A percentile compares a stretch with the other conserved stretches of the same genome.
Conservation (phyloP, 64 coral and sea anemone genomes). For the Montipora cactus region DNA sequence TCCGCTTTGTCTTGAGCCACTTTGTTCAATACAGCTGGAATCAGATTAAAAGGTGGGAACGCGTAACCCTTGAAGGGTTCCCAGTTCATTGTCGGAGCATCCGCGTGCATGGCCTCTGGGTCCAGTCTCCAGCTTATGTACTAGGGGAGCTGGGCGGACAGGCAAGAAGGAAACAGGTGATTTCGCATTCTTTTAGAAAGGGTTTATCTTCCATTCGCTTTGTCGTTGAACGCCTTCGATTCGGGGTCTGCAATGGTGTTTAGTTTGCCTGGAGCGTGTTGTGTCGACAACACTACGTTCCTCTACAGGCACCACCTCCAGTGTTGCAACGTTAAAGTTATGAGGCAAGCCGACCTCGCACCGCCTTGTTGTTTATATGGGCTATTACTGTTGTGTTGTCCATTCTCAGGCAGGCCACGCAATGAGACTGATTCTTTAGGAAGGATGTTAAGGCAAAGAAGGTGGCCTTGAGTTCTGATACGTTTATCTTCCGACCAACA, state of each 20-base stretch:
- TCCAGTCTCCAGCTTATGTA: not conserved
- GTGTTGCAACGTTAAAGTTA: not conserved
- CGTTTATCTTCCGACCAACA: not conserved
- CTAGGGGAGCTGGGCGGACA: not conserved
- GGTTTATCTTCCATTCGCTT: not conserved
- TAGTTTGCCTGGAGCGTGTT: not conserved
- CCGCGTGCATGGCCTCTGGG: not conserved
- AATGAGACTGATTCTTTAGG: not conserved
- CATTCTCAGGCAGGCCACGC: constrained; percentile 29
- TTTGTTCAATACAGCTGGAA: constrained; percentile 1
- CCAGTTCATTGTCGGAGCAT: constrained; percentile 28
- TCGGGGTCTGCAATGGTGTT: constrained; percentile 16
- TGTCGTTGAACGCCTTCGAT: constrained; percentile 4
- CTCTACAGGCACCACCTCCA: constrained; percentile 28
- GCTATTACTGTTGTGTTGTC: constrained; percentile 34
- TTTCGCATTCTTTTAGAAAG: not conserved
- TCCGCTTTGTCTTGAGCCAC: constrained; percentile 6
- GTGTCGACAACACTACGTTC: not conserved
- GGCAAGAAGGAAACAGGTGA: not conserved
- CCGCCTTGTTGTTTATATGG: constrained; percentile 26
- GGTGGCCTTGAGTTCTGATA: not conserved
- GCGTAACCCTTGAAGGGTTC: constrained; percentile 26
- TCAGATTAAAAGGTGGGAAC: constrained; percentile 25
- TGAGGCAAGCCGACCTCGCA: not conserved
- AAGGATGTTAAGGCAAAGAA: constrained; percentile 8